Base-by-base conservation (phyloP, 2,888 invertebrate genomes). In the Aphidius colemani region DNA sequence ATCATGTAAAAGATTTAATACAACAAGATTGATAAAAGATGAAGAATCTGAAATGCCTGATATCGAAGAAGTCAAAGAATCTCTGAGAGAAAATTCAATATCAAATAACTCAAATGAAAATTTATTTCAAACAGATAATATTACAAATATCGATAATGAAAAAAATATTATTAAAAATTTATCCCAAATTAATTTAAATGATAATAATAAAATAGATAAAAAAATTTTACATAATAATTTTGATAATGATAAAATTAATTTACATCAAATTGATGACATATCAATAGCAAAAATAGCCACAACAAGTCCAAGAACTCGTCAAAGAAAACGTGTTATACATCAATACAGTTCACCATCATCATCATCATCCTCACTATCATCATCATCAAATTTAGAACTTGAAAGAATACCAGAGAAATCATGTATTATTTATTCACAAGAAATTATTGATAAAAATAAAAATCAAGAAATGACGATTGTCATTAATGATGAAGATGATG, bases 21-120 rank as follows among this genome's bases (percentile, higher is more conserved):
- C 11, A 50, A 30, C 9, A 7, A 56, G 64, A 64, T 60, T 64
- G 39, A 43, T 48, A 6, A 56, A 41, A 11, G 60, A 64, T 7
- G 60, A 50, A 11, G 60, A 64, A 43, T 43, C 40, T 11, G 70
- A 71, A 13, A 77, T 78, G 77, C 72, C 77, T 3, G 68, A 78
- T 57, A 77, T 79, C 51, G 71, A 75, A 41, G 79, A 79, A 53
- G 60, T 71, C 7, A 72, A 73, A 60, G 76, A 75, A 58, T n/a
- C 18, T 3, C 18, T 9, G 7, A 44, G 46, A 39, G 39, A 58
- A 55, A 49, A 59, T 53, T 57, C 58, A 49, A 30, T 50, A 57
- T 66, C 7, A 30, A 48, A 56, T 10, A 63, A 49, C 9, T 18
- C 55, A 8, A 45, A 57, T 41, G 61, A 53, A 6, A 48, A 10